Conservation (phyloP, 2,888 invertebrate species). For the Cerceris rybyensis region DNA sequence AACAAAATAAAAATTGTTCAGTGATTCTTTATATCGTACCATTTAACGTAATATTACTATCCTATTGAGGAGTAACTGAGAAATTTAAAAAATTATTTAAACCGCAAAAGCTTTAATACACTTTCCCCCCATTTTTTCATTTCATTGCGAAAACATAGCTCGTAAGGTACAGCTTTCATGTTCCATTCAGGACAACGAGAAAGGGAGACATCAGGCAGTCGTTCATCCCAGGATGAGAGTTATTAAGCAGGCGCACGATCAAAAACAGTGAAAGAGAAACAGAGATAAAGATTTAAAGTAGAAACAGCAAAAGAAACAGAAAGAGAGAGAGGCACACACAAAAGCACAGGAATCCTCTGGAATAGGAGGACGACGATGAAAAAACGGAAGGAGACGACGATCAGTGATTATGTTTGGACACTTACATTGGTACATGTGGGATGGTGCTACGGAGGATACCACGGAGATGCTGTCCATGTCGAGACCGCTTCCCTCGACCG, state of each 20-base stretch:
- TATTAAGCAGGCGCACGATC: slow-evolving; percentile 34
- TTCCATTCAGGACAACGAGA: not conserved
- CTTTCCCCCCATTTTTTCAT: no score
- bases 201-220: not conserved
- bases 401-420: slow-evolving; percentile 74
- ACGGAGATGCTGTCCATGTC: slow-evolving; percentile 89
- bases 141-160: no score
- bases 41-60: no score
- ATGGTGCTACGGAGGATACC: slow-evolving; percentile 86
- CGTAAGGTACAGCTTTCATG: no score
- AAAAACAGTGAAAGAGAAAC: slow-evolving; percentile 22
- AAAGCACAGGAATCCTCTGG: slow-evolving; percentile 28
- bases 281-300: slow-evolving; percentile 11
- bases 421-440: slow-evolving; percentile 89
- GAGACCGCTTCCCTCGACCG: slow-evolving; percentile 84
- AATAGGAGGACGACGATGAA: slow-evolving; percentile 37
- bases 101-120: no score
- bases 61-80: no score
- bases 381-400: slow-evolving; percentile 52
- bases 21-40: no score
- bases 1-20: no score
- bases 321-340: slow-evolving; percentile 23
- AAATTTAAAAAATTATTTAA: no score
- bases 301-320: slow-evolving; percentile 2
- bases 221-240: slow-evolving; percentile 8